Percentiles rank a stretch among this genome's conserved stretches.
Evolutionary conservation across 2,113 vertebrate genomes (phyloP).

Genomic region (Odontophorus gujanensis): DNA sequence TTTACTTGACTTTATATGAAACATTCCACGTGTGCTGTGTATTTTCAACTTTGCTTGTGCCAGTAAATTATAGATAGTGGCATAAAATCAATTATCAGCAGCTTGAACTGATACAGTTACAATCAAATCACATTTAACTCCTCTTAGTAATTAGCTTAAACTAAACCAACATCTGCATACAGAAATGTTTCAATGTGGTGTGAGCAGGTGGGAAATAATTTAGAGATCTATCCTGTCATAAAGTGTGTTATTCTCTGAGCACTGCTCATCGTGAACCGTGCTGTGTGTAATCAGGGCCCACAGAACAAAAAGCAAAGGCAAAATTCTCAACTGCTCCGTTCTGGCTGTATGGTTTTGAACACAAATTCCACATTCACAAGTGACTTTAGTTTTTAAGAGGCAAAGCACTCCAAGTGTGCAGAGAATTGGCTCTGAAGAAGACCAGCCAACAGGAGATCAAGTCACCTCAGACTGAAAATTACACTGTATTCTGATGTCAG

Average conservation of each 20-base stretch:
- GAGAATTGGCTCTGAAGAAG: fast-evolving
- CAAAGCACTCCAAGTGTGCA: neutral
- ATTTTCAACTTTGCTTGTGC: neutral
- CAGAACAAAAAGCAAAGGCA: neutral
- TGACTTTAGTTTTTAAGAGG: neutral
- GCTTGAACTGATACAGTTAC: neutral
- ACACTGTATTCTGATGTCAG: neutral
- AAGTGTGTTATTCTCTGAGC: neutral
- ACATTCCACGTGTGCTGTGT: neutral
- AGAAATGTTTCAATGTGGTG: neutral
- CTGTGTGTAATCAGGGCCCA: neutral
- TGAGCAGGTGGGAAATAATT: neutral
- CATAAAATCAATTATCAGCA: slow-evolving; percentile 1
- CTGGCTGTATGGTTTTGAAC: neutral
- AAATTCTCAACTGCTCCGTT: neutral
- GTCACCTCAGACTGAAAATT: neutral
- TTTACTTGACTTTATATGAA: neutral
- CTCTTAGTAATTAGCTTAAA: neutral
- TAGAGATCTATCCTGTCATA: fast-evolving
- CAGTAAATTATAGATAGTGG: neutral
- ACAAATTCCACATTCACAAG: neutral
- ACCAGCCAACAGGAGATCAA: neutral
- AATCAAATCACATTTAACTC: neutral
- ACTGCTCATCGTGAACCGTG: neutral
- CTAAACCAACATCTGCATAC: neutral